These are phyloP conservation scores for Coptotermes formosanus DNA, from an alignment of 1,140 invertebrate species.

Conservation along the genomic window DNA sequence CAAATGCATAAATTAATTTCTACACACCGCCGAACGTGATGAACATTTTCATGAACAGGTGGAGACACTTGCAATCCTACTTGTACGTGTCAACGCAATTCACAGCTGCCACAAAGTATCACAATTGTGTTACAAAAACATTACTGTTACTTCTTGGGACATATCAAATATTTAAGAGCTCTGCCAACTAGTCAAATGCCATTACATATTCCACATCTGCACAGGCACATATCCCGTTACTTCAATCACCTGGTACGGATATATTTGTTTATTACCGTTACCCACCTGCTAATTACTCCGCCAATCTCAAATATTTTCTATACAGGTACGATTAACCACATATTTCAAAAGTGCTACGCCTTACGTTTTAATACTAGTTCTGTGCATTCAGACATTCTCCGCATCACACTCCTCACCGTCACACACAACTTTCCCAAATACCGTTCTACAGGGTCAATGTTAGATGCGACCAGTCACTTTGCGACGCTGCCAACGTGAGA, in stretches of 20 bases:
- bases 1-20: too few species aligned
- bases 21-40: too few species aligned
- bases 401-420: too few species aligned
- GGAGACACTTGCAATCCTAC: not conserved
- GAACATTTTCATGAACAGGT: not conserved
- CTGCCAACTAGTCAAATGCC: not conserved
- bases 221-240: not conserved
- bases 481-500: too few species aligned
- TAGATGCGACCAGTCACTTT: too few species aligned
- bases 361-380: too few species aligned
- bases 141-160: not conserved
- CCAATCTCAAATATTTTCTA: slow-evolving; percentile 13
- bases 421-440: too few species aligned
- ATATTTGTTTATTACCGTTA: not conserved
- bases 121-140: not conserved
- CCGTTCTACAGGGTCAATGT: too few species aligned
- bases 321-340: not conserved
- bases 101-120: not conserved
- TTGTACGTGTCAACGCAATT: not conserved
- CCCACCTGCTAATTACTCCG: slow-evolving; percentile 16
- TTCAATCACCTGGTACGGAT: not conserved
- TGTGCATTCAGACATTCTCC: too few species aligned
- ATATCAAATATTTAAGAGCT: not conserved
- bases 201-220: not conserved
- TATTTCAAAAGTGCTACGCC: not conserved